These are phyloP conservation scores for Linurgus olivaceus DNA, from an alignment of 2,797 vertebrate genomes.

Conservation along the genomic window DNA sequence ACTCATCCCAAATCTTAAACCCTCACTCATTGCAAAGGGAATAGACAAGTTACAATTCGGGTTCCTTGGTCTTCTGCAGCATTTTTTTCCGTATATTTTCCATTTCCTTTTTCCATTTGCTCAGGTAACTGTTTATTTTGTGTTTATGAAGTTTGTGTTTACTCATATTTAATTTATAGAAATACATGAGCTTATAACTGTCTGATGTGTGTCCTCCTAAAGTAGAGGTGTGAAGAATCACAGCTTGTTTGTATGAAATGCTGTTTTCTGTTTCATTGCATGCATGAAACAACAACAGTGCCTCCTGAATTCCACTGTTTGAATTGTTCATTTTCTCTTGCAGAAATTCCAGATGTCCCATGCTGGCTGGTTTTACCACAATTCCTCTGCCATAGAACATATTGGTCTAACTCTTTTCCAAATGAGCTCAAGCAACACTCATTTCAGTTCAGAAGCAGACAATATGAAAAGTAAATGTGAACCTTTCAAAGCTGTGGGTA, in stretches of 20 bases:
- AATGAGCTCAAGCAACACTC: background rate
- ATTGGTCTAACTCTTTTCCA: conserved; percentile 82
- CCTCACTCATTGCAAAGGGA: background rate
- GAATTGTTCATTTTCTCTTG: background rate
- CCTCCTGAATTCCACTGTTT: background rate
- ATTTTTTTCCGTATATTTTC: background rate
- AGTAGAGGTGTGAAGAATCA: background rate
- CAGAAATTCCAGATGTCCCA: conserved; percentile 82
- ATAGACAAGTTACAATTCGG: background rate
- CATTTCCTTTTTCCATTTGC: background rate
- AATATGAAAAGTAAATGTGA: background rate
- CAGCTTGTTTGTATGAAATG: background rate
- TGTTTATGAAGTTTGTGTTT: background rate
- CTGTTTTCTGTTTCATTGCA: background rate
- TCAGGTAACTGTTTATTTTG: background rate
- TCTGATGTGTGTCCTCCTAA: background rate
- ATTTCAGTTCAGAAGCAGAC: background rate
- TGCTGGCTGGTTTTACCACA: conserved; percentile 45
- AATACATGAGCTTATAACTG: background rate
- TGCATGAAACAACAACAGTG: background rate
- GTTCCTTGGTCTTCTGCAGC: background rate
- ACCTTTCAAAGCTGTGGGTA: background rate
- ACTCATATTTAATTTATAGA: background rate
- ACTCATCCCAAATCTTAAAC: background rate
- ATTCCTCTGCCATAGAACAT: conserved; percentile 66